Base-by-base conservation (phyloP, 1,140 invertebrate species). In the Protaetia brevitarsis region DNA sequence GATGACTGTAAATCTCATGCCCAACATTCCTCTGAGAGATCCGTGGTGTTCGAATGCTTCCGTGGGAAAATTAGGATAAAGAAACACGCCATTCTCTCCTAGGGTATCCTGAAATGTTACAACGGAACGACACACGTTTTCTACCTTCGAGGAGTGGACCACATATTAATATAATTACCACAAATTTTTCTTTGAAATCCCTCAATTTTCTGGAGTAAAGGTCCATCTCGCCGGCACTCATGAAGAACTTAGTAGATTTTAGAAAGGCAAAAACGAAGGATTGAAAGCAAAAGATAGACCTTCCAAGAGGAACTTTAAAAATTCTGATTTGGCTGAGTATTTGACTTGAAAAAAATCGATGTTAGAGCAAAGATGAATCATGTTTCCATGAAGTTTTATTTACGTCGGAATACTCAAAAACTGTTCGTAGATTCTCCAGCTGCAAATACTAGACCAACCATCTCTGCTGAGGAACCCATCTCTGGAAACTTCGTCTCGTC, bases 1-100 rank as follows among this genome's bases (percentile, higher is more conserved):
- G 16, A 93, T 74, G 67, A 86, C 85, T 2, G 85, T 86, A 78
- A 92, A 94, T n/a, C 84, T 77, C 34, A 64, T 86, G 87, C 57
- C 86, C 80, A 10, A 85, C 7, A 27, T 19, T 1, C 11, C 11
- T n/a, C 16, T 8, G 7, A 58, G n/a, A 28, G 30, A 13, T n/a
- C 37, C 65, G 21, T 62, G 5, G 26, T 66, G 27, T 63, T 13
- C 23, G 7, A 63, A 36, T 0, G 65, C 59, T 26, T 60, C 10
- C 2, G 45, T 63, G 1, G 37, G 60, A 41, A 57, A 36, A 26
- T 23, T 57, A 28, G 65, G 65, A 63, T 63, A 63, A 5, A 66
- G 27, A 26, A 66, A 57, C 26, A 66, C 31, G 10, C 65, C 65
- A 78, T 10, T 82, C 83, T 41, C 11, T 3, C 28, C 26, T 16